Percentiles rank a stretch among this genome's conserved stretches.
These are phyloP conservation scores for Synergus laeviventris DNA, from an alignment of 2,888 invertebrate genomes.

Conservation along the genomic window DNA sequence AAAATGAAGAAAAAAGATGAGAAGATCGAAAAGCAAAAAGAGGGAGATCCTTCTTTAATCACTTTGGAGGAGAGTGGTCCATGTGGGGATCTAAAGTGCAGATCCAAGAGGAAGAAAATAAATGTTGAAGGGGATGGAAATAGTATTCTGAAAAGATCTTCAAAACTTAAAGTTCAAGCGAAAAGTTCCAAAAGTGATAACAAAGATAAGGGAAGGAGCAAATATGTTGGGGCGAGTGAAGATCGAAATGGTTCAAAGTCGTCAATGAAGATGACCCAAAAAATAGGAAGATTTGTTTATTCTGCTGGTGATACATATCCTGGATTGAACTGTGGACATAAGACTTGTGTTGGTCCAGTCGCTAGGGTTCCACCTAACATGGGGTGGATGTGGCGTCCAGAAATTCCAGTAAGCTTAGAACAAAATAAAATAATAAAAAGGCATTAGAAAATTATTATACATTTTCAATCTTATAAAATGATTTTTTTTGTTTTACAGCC, in stretches of 20 bases:
- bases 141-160: neutral
- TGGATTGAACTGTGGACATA: conserved; percentile 65
- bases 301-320: conserved; percentile 66
- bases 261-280: neutral
- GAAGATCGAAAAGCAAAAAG: conserved; percentile 51
- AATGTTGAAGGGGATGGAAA: neutral
- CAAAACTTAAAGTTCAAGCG: neutral
- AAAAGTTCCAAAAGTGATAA: neutral
- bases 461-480: neutral
- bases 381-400: conserved; percentile 72
- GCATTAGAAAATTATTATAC: neutral
- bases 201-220: neutral
- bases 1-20: conserved; percentile 53
- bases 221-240: neutral
- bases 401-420: conserved; percentile 40
- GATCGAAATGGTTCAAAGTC: neutral
- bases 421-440: neutral
- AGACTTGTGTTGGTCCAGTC: conserved; percentile 62
- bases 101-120: conserved; percentile 47
- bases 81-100: conserved; percentile 51
- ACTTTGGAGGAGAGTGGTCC: conserved; percentile 44
- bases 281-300: conserved; percentile 61
- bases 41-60: conserved; percentile 29
- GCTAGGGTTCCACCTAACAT: conserved; percentile 69
- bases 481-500: neutral